A percentile compares a stretch with the other conserved stretches of the same genome.
These are phyloP conservation scores for Lepidurus couesii DNA, from an alignment of 1,140 invertebrate genomes.

Conservation along the genomic window DNA sequence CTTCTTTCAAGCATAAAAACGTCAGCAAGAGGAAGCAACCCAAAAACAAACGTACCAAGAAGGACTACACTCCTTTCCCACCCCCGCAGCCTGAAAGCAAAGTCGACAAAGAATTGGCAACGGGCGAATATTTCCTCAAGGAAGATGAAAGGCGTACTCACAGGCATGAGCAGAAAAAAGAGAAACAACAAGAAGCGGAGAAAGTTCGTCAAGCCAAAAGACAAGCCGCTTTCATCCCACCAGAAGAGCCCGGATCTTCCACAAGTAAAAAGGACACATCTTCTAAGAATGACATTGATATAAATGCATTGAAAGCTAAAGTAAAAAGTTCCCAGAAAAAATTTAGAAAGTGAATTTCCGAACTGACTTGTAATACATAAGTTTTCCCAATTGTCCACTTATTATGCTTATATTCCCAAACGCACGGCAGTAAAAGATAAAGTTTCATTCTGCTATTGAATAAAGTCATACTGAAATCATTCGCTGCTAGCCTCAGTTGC, in stretches of 20 bases:
- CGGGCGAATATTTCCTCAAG: constrained; percentile 94
- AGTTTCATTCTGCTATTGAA: too few species aligned
- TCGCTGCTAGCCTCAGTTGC: too few species aligned
- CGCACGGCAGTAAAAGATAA: too few species aligned
- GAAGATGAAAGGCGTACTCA: constrained; percentile 70
- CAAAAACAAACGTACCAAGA: constrained; percentile 73
- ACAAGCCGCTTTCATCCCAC: constrained; percentile 74
- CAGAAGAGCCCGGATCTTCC: constrained; percentile 55
- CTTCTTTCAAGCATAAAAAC: constrained; percentile 92
- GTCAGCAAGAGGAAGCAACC: constrained; percentile 78
- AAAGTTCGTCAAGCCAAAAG: constrained; percentile 68
- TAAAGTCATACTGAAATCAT: too few species aligned
- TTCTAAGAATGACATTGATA: constrained; percentile 50
- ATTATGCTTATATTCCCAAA: too few species aligned
- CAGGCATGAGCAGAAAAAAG: constrained; percentile 64
- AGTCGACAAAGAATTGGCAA: constrained; percentile 86
- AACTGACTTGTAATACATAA: constrained; percentile 16
- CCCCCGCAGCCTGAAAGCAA: constrained; percentile 88
- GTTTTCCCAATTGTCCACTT: not conserved
- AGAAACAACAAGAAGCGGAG: constrained; percentile 54
- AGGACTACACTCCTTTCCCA: constrained; percentile 95
- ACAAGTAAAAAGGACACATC: constrained; percentile 35
- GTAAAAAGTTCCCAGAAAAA: constrained; percentile 56
- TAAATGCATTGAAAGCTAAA: constrained; percentile 64
- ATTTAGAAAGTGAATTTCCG: not conserved